A percentile compares a stretch with the other conserved stretches of the same genome.
phyloP scores from a whole-genome alignment of 2,888 invertebrate species.

The Thalpophila matura region DNA sequence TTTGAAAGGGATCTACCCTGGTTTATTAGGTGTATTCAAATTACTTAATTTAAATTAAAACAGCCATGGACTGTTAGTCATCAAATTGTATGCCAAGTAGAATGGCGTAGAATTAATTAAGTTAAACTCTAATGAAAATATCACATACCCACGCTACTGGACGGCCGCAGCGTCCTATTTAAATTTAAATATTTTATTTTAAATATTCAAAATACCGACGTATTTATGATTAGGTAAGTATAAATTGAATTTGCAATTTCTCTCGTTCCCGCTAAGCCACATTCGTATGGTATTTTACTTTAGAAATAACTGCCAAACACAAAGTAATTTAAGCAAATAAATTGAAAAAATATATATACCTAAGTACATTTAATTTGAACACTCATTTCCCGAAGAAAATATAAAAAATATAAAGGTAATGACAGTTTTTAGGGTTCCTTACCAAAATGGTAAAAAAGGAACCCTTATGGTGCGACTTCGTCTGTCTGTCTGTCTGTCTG shows the following conservation, averaged over 20 bases:
- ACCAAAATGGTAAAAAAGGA: too few species aligned
- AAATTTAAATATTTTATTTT: neutral
- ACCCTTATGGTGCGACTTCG: too few species aligned
- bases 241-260: slow-evolving; percentile 15
- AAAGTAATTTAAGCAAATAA: slow-evolving; percentile 32
- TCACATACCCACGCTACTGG: neutral
- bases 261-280: neutral
- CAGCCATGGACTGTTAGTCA: neutral
- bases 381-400: slow-evolving; percentile 51
- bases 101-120: neutral
- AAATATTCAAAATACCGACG: neutral
- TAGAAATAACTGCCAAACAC: slow-evolving; percentile 22
- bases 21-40: too few species aligned
- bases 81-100: neutral
- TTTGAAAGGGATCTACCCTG: too few species aligned
- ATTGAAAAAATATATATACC: slow-evolving; percentile 43
- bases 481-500: too few species aligned
- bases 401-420: too few species aligned
- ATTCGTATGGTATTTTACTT: slow-evolving; percentile 9
- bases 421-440: too few species aligned
- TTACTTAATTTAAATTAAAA: neutral
- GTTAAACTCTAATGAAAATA: neutral
- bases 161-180: neutral
- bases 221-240: slow-evolving; percentile 21
- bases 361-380: slow-evolving; percentile 50